Conservation (phyloP, 2,113 vertebrate genomes). For the Dromiciops gliroides region DNA sequence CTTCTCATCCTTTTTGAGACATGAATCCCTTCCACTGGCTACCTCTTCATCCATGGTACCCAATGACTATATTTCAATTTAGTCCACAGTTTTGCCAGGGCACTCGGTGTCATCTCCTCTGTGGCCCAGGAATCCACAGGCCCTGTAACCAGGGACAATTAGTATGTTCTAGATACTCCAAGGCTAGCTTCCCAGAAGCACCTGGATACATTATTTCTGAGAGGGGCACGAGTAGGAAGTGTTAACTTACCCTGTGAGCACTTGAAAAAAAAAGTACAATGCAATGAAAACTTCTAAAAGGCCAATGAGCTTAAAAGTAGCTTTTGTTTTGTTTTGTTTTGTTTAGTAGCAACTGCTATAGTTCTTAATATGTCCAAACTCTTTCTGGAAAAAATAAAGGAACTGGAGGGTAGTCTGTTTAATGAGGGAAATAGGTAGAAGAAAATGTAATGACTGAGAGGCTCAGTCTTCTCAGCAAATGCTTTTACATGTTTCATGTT, state of each 20-base stretch:
- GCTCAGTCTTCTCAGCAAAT: constrained; percentile 29
- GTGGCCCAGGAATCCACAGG: constrained; percentile 9
- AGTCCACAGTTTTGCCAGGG: constrained; percentile 23
- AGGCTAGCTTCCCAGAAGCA: background rate
- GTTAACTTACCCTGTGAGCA: background rate
- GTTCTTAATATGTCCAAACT: constrained; percentile 5
- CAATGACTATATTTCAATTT: background rate
- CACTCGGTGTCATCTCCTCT: background rate
- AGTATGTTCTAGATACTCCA: background rate
- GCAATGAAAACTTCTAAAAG: constrained; percentile 13
- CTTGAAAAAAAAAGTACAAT: constrained; percentile 1
- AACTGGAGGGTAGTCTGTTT: constrained; percentile 30
- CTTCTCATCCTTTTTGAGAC: background rate
- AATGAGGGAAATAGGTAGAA: constrained; percentile 35
- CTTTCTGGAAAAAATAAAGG: constrained; percentile 23
- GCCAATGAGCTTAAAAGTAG: constrained; percentile 56
- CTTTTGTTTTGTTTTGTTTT: constrained; percentile 35
- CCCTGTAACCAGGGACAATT: background rate
- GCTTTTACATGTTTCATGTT: constrained; percentile 38
- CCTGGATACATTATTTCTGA: background rate
- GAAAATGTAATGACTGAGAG: constrained; percentile 1
- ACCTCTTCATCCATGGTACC: background rate
- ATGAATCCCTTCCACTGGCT: accelerated
- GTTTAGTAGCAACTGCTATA: constrained; percentile 28
- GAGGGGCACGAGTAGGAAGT: background rate